Conservation (phyloP, 2,797 vertebrate genomes). For the Nannoperca obscura region DNA sequence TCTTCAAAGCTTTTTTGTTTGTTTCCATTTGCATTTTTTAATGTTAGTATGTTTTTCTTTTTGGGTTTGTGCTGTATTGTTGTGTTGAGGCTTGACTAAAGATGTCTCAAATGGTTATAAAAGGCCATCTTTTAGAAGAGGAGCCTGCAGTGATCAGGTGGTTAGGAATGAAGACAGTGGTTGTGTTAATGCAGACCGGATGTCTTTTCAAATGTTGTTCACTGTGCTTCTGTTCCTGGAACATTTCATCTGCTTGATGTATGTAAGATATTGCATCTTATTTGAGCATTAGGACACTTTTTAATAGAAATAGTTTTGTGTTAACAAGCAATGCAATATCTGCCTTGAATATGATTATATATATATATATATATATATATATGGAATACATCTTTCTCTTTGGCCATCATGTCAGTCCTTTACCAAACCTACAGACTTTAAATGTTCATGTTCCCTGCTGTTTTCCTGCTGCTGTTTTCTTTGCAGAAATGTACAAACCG, state of each 20-base stretch:
- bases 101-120: neutral
- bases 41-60: constrained; percentile 33
- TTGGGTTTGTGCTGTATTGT: constrained; percentile 32
- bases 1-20: constrained; percentile 56
- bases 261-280: constrained; percentile 15
- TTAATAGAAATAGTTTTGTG: neutral
- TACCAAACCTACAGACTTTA: neutral
- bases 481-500: constrained; percentile 92
- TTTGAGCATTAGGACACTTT: constrained; percentile 9
- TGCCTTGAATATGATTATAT: constrained; percentile 7
- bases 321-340: neutral
- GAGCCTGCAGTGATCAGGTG: neutral
- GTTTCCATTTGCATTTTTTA: constrained; percentile 53
- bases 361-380: no score
- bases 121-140: neutral
- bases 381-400: neutral
- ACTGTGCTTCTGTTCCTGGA: constrained; percentile 27
- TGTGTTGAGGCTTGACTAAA: constrained; percentile 20
- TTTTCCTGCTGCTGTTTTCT: constrained; percentile 31
- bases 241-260: constrained; percentile 34
- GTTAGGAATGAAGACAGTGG: neutral
- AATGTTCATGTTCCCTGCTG: neutral
- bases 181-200: constrained; percentile 24
- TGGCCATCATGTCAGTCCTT: neutral
- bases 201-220: constrained; percentile 32